Percentiles rank a stretch among this genome's conserved stretches.
Evolutionary conservation across 2,888 invertebrate species (phyloP).

Genomic region (Rhynchonema sp.): DNA sequence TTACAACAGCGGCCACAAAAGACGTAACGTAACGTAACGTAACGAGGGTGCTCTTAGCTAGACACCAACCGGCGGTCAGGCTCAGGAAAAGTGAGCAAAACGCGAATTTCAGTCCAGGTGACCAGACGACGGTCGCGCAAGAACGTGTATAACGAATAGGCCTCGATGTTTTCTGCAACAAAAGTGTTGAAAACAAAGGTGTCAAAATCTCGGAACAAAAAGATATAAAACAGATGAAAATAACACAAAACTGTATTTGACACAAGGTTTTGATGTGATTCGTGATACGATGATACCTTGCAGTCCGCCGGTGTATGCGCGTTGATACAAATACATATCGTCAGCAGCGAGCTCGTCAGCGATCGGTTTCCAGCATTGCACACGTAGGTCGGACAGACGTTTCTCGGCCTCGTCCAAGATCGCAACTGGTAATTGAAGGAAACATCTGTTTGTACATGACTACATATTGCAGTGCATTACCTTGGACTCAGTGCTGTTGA

Average conservation of each 20-base stretch:
- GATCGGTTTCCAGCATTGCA: background rate
- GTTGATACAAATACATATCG: background rate
- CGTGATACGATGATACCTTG: too few species aligned
- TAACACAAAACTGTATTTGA: too few species aligned
- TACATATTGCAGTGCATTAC: background rate
- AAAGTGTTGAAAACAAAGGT: too few species aligned
- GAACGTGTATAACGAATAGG: background rate
- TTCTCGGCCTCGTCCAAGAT: background rate
- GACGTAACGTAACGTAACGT: too few species aligned
- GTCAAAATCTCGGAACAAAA: too few species aligned
- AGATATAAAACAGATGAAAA: too few species aligned
- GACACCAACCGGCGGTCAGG: too few species aligned
- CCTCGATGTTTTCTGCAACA: background rate
- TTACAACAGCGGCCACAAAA: too few species aligned
- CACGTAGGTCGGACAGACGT: background rate
- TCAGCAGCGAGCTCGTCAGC: background rate
- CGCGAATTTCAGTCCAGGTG: background rate
- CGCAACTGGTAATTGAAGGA: too few species aligned
- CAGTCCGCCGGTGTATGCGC: background rate
- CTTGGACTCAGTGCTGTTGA: background rate
- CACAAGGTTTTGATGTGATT: too few species aligned
- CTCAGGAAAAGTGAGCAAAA: slow-evolving; percentile 13
- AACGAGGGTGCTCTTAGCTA: too few species aligned
- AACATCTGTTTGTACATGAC: too few species aligned
- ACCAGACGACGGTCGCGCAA: background rate